Conservation (phyloP, 2,113 vertebrate genomes). For the Odocoileus virginianus region DNA sequence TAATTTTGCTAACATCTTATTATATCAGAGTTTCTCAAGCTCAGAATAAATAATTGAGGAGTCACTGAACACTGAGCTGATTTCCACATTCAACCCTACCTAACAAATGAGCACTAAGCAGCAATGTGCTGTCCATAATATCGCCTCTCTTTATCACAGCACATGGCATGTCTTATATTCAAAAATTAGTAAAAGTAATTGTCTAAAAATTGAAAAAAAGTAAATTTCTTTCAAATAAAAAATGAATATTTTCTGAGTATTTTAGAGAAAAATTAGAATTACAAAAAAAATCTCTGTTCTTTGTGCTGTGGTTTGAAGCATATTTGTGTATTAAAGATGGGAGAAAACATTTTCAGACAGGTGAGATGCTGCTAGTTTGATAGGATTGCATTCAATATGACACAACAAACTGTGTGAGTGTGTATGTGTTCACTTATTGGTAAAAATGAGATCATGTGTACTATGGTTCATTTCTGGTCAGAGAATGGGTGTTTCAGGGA, state of each 20-base stretch:
- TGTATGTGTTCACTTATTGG: neutral
- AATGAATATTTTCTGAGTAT: neutral
- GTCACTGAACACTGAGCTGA: neutral
- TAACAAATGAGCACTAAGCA: neutral
- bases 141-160: neutral
- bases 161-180: neutral
- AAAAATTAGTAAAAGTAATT: slow-evolving; percentile 26
- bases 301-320: neutral
- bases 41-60: neutral
- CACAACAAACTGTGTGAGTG: neutral
- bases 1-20: neutral
- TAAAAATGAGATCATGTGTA: neutral
- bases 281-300: neutral
- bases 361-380: neutral
- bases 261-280: neutral
- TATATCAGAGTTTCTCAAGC: neutral
- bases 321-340: neutral
- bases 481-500: neutral
- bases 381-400: neutral
- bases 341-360: neutral
- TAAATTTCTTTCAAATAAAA: neutral
- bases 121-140: neutral
- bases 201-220: neutral
- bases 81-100: neutral
- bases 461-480: neutral